These are phyloP conservation scores for Hippocampus guttulatus DNA, from an alignment of 2,113 vertebrate species.

Conservation along the genomic window DNA sequence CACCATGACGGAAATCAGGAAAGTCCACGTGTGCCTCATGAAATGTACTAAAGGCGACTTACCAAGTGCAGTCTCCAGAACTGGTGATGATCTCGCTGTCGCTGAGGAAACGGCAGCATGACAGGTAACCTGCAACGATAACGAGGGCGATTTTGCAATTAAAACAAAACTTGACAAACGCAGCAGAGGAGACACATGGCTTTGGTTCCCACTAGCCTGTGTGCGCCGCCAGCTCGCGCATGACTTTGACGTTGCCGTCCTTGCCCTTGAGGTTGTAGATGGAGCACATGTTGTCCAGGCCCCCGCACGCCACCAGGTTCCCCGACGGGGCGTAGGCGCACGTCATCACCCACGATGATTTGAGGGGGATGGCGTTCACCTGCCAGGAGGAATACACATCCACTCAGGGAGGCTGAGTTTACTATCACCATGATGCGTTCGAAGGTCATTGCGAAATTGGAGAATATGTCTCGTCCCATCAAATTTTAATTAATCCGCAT, in stretches of 20 bases:
- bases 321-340: constrained; percentile 95
- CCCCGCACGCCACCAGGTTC: constrained; percentile 94
- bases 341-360: constrained; percentile 99
- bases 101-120: constrained; percentile 94
- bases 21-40: background rate
- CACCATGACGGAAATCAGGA: background rate
- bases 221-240: constrained; percentile 90
- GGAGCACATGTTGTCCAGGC: constrained; percentile 98
- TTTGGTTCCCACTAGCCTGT: constrained; percentile 70
- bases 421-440: too few species aligned
- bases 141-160: background rate
- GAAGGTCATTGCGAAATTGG: too few species aligned
- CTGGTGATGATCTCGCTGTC: constrained; percentile 96
- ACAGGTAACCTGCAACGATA: constrained; percentile 84
- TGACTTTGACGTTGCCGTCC: constrained; percentile 92
- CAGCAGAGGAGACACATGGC: too few species aligned
- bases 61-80: constrained; percentile 97
- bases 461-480: too few species aligned
- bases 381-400: constrained; percentile 38
- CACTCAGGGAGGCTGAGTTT: too few species aligned
- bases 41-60: constrained; percentile 27
- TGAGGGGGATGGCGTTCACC: constrained; percentile 94
- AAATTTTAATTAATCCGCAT: too few species aligned
- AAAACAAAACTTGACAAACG: background rate
- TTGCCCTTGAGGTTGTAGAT: constrained; percentile 96